phyloP scores from a whole-genome alignment of 1,140 invertebrate species.

The Drosophila lacteicornis region DNA sequence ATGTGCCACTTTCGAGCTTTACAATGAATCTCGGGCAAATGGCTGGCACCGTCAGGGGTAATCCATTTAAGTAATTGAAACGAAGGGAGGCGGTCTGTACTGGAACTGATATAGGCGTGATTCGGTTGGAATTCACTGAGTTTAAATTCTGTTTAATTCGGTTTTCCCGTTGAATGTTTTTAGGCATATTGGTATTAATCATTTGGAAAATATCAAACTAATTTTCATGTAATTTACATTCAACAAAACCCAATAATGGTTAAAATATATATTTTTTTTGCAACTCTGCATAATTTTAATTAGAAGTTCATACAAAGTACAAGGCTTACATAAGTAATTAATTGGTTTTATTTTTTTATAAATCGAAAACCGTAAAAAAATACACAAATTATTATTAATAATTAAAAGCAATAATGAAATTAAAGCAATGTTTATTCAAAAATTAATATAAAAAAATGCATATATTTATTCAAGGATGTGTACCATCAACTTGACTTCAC shows the following conservation, averaged over 20 bases:
- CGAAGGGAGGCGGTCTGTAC: neutral
- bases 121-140: neutral
- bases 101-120: neutral
- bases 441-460: neutral
- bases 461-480: slow-evolving; percentile 7
- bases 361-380: neutral
- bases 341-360: neutral
- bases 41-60: slow-evolving; percentile 1
- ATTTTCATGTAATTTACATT: neutral
- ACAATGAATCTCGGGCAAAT: slow-evolving; percentile 7
- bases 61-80: slow-evolving; percentile 44
- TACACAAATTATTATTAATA: neutral
- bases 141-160: neutral
- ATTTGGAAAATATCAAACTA: too few species aligned
- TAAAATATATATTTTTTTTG: neutral
- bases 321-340: neutral
- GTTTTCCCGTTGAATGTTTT: neutral
- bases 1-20: neutral
- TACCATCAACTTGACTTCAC: neutral
- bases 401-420: neutral
- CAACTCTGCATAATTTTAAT: neutral
- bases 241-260: neutral
- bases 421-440: neutral
- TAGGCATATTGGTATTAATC: neutral
- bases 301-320: too few species aligned